Percentiles rank a stretch among this genome's conserved stretches.
Evolutionary conservation across 2,113 vertebrate genomes (phyloP).

Genomic region (Dicentrarchus labrax): DNA sequence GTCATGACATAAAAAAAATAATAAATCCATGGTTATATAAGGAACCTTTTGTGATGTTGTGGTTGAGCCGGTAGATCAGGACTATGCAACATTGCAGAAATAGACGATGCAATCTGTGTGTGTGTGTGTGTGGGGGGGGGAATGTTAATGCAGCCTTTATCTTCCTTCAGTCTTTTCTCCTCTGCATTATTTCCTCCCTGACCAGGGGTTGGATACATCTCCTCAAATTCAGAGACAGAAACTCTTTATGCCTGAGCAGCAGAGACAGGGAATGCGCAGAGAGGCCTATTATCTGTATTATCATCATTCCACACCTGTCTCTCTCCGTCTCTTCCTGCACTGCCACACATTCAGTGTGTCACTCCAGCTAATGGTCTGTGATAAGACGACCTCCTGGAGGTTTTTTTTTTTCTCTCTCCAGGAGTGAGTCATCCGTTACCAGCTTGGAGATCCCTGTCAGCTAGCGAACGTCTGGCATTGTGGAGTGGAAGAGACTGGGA

Average conservation of each 20-base stretch:
- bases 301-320: slow-evolving; percentile 10
- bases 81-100: neutral
- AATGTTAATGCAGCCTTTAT: neutral
- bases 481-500: slow-evolving; percentile 13
- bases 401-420: neutral
- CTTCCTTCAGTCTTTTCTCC: neutral
- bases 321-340: neutral
- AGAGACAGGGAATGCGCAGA: neutral
- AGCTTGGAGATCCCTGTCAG: slow-evolving; percentile 45
- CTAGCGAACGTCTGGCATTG: slow-evolving; percentile 47
- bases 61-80: slow-evolving; percentile 20
- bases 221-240: neutral
- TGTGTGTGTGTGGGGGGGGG: too few species aligned
- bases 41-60: neutral
- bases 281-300: slow-evolving; percentile 1
- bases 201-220: neutral
- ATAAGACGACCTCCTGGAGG: neutral
- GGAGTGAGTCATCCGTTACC: neutral
- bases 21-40: neutral
- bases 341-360: neutral
- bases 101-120: neutral
- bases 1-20: slow-evolving; percentile 25
- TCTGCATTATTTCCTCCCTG: neutral
- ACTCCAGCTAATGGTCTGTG: slow-evolving; percentile 14
- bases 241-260: neutral